Evolutionary conservation across 1,140 invertebrate genomes (phyloP), one percentile per base, ranked within the genome.

Genomic region (Papilio aristodemus): DNA sequence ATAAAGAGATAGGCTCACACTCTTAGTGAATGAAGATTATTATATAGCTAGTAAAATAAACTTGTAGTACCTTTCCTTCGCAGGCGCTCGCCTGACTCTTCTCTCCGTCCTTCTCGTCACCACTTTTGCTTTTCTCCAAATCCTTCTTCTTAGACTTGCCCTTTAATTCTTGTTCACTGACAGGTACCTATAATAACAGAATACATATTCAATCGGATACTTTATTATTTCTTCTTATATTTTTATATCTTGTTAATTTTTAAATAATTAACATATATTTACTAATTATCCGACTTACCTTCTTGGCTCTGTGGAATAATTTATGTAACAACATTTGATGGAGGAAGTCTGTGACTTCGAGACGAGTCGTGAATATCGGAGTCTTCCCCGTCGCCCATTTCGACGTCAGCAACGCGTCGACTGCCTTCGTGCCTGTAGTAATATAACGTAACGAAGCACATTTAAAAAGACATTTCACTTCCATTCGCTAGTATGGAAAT

Each of bases 221-320:
- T n/a, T n/a, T n/a, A n/a, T n/a, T n/a, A n/a, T n/a, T n/a, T n/a
- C n/a, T n/a, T n/a, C n/a, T n/a, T n/a, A n/a, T n/a, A n/a, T n/a
- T n/a, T n/a, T n/a, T n/a, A n/a, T n/a, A n/a, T n/a, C n/a, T n/a
- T n/a, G n/a, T n/a, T n/a, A n/a, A n/a, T n/a, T n/a, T n/a, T n/a
- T n/a, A n/a, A n/a, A n/a, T n/a, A n/a, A n/a, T n/a, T n/a, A n/a
- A n/a, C n/a, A n/a, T n/a, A n/a, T n/a, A n/a, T n/a, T n/a, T n/a
- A n/a, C n/a, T n/a, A n/a, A n/a, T n/a, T n/a, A n/a, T n/a, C n/a
- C n/a, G n/a, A n/a, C n/a, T n/a, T 73, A 91, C 96, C 91, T 98
- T 98, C 83, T 96, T 96, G 62, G 97, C 98, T 75, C 98, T 94
- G 92, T 99, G 98, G 91, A 98, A 99, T 85, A 99, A 95, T 89